Conservation (phyloP, 1,140 invertebrate species). For the Neomicropteryx cornuta region DNA sequence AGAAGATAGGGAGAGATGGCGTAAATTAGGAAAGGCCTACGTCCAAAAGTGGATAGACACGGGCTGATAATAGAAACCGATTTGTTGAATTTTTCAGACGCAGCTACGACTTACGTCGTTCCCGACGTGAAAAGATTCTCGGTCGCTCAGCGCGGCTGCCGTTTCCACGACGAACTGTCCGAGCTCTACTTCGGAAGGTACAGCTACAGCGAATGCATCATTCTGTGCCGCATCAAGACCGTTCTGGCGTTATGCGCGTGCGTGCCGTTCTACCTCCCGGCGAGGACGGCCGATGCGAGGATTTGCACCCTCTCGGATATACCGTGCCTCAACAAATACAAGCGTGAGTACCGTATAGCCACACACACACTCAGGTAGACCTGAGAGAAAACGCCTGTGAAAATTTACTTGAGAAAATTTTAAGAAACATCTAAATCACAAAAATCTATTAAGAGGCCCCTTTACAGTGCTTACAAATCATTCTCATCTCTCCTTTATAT, state of each 20-base stretch:
- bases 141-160: slow-evolving; percentile 36
- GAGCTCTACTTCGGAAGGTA: slow-evolving; percentile 28
- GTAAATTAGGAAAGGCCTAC: no score
- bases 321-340: slow-evolving; percentile 36
- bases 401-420: no score
- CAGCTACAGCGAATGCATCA: slow-evolving; percentile 45
- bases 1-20: no score
- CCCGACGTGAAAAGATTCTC: slow-evolving; percentile 15
- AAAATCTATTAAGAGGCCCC: no score
- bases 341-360: slow-evolving; percentile 28
- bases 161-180: slow-evolving; percentile 36
- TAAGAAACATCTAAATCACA: no score
- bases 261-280: slow-evolving; percentile 33
- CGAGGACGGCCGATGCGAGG: slow-evolving; percentile 1
- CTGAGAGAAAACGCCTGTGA: no score
- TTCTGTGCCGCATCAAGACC: slow-evolving; percentile 38
- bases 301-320: slow-evolving; percentile 32
- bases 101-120: slow-evolving; percentile 13
- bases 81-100: no score
- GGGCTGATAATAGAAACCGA: no score
- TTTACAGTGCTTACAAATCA: no score
- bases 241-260: slow-evolving; percentile 40
- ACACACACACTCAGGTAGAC: slow-evolving; percentile 4
- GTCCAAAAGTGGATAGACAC: no score
- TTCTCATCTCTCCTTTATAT: no score